Conservation (phyloP, 2,888 invertebrate species). For the Ochropleura plecta region DNA sequence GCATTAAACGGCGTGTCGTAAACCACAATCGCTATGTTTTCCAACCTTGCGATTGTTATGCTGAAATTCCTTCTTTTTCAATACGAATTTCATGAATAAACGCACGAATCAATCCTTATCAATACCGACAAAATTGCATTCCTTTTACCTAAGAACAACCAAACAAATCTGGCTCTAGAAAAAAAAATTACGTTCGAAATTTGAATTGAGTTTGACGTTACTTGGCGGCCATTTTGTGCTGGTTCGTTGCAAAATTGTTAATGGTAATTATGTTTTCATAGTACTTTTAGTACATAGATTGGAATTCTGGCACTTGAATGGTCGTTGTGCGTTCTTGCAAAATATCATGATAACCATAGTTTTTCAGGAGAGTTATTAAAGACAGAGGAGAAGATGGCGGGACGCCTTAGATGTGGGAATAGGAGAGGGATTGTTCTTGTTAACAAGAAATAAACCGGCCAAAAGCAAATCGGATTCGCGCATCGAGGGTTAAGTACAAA, state of each 20-base stretch:
- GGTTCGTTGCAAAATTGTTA: conserved; percentile 19
- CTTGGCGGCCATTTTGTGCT: conserved; percentile 31
- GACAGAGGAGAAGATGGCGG: no score
- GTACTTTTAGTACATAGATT: background rate
- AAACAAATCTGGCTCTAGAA: background rate
- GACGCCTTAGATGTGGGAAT: no score
- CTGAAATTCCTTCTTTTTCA: conserved; percentile 53
- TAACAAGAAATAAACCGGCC: no score
- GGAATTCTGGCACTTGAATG: conserved; percentile 12
- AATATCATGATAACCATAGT: background rate
- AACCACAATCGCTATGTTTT: conserved; percentile 49
- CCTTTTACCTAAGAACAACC: conserved; percentile 21
- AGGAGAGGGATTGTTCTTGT: no score
- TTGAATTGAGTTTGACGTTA: conserved; percentile 28
- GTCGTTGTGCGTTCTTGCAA: conserved; percentile 11
- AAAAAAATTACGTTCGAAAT: background rate
- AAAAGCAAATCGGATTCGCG: no score
- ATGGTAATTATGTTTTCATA: conserved; percentile 36
- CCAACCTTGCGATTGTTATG: conserved; percentile 41
- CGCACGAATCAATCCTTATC: conserved; percentile 33
- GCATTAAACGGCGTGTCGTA: conserved; percentile 21
- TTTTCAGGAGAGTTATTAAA: background rate
- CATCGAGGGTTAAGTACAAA: no score
- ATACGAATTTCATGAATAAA: conserved; percentile 28
- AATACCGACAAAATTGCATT: conserved; percentile 14